Conservation (phyloP, 1,140 invertebrate species). For the Pristionchus pacificus region DNA sequence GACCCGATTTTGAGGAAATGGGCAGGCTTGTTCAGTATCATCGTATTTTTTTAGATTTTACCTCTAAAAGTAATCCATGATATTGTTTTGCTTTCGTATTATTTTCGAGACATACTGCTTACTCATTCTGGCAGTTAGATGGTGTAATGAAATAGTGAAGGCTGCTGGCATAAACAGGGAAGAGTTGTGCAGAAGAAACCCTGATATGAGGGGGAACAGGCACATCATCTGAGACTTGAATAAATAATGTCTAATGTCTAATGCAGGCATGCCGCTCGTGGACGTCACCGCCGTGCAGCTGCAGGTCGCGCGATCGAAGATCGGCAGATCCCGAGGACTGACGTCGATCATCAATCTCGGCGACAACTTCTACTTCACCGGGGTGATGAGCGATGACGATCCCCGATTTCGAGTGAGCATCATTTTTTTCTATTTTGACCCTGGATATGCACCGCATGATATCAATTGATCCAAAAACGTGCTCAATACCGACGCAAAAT, state of each 20-base stretch:
- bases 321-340: conserved; percentile 16
- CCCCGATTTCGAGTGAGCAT: conserved; percentile 33
- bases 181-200: too few species aligned
- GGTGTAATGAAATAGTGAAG: too few species aligned
- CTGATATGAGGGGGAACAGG: too few species aligned
- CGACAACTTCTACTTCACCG: conserved; percentile 46
- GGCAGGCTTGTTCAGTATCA: too few species aligned
- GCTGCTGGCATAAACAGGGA: too few species aligned
- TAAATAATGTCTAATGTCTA: too few species aligned
- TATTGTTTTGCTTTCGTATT: too few species aligned
- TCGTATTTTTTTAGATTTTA: too few species aligned
- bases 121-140: too few species aligned
- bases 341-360: conserved; percentile 35
- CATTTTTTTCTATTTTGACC: not conserved
- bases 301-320: conserved; percentile 36
- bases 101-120: too few species aligned
- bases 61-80: too few species aligned
- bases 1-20: not conserved
- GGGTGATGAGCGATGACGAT: conserved; percentile 41
- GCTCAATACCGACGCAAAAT: not conserved
- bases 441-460: not conserved
- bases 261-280: conserved; percentile 36
- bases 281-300: conserved; percentile 38
- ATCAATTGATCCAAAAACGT: not conserved
- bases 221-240: too few species aligned